Base-by-base conservation (phyloP, 2,888 invertebrate genomes). In the Philereme vetulata region DNA sequence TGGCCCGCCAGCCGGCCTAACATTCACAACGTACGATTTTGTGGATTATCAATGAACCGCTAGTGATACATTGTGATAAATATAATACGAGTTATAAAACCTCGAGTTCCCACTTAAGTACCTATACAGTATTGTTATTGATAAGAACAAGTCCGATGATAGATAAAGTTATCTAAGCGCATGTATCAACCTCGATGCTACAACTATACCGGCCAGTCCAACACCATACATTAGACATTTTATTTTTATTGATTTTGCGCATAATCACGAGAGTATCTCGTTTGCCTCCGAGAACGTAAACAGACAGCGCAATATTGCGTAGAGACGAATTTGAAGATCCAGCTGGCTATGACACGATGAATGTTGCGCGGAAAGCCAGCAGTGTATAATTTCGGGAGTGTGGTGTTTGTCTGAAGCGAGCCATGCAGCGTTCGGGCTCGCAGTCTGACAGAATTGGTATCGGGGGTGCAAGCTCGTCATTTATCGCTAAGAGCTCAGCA, bases 351-450 rank as follows among this genome's bases (percentile, higher is more conserved):
- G 50, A 45, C 49, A 58, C 46, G 53, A 56, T 42, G 48, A 43
- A 47, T 49, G 44, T 55, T 65, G 59, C 45, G 50, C 50, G 4
- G 36, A 45, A 56, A 45, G 34, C 21, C 4, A 44, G 36, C 10
- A 4, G 9, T 8, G 34, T 49, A 32, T 51, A 46, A 40, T 54
- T 51, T 43, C n/a, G 42, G 11, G 34, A 51, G 34, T 36, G 35
- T n/a, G n/a, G 38, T 36, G 10, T 6, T n/a, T 21, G 42, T n/a
- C 38, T 44, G 36, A 71, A 62, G 64, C 63, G 57, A 71, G 72
- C 59, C 63, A 91, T 92, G 91, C 90, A 91, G 76, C 89, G 93
- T 70, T 94, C 94, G 66, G 94, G 90, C 71, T 94, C 94, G 56
- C 93, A 94, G 78, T 88, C 93, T 57, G 93, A 93, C 65, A 85